Conservation (phyloP, 92 coral and sea anemone species). For the Palythoa grandiflora region DNA sequence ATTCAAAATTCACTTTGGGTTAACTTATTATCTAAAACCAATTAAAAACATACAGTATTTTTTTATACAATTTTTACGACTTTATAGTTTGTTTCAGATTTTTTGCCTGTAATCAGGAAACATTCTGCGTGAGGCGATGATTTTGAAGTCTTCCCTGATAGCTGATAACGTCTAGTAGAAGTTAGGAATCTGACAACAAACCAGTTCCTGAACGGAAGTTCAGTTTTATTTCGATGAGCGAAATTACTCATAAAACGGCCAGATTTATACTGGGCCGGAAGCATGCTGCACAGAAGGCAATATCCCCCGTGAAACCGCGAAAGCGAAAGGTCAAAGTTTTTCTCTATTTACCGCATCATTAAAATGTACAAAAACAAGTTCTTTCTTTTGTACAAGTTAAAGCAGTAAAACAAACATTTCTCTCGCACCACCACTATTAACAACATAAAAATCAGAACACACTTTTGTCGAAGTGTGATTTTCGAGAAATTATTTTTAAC, state of each 20-base stretch:
- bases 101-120: neutral
- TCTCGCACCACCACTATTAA: neutral
- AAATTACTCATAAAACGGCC: neutral
- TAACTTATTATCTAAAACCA: too few relatives aligned
- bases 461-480: neutral
- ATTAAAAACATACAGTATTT: neutral
- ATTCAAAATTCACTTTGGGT: neutral
- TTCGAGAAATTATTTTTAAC: neutral
- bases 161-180: neutral
- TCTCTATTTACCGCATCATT: neutral
- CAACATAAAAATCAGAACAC: neutral
- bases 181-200: neutral
- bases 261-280: neutral
- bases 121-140: constrained; percentile 4
- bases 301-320: neutral
- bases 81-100: too few relatives aligned
- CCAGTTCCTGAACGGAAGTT: constrained; percentile 36
- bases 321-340: neutral
- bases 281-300: neutral
- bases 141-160: neutral
- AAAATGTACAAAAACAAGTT: neutral
- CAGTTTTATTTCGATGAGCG: neutral
- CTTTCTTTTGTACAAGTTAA: neutral
- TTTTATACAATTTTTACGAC: neutral
- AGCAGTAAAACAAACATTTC: neutral